phyloP scores from a whole-genome alignment of 1,140 invertebrate genomes.

The Brachionus plicatilis region DNA sequence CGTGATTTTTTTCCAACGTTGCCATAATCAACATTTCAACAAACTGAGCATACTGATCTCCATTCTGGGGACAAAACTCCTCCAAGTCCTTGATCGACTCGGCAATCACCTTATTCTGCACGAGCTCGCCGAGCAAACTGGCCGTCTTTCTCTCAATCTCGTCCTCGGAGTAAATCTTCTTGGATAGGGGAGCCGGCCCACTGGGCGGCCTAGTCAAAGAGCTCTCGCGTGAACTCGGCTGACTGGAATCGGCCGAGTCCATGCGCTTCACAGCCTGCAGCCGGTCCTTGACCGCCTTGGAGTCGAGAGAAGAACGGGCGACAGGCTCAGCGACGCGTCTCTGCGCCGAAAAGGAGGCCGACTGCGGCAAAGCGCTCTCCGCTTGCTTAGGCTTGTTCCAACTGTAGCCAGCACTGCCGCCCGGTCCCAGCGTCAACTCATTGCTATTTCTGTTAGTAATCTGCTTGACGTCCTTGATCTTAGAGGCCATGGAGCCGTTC shows the following conservation, averaged over 20 bases:
- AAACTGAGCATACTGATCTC: background rate
- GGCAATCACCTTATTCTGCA: background rate
- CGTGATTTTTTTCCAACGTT: background rate
- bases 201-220: background rate
- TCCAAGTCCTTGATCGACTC: constrained; percentile 29
- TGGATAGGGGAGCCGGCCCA: background rate
- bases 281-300: background rate
- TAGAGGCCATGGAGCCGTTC: constrained; percentile 10
- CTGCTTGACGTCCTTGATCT: constrained; percentile 22
- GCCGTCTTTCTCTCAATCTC: background rate
- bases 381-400: background rate
- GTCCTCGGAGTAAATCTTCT: background rate
- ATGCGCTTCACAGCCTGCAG: background rate
- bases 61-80: background rate
- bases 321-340: background rate
- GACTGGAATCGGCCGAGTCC: background rate
- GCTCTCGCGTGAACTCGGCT: background rate
- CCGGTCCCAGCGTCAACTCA: background rate
- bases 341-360: background rate
- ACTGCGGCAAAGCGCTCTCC: background rate
- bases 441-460: background rate
- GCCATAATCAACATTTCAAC: background rate
- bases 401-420: background rate
- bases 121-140: background rate
- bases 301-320: background rate